phyloP scores from a whole-genome alignment of 2,113 vertebrate genomes.

The Mesitornis unicolor region DNA sequence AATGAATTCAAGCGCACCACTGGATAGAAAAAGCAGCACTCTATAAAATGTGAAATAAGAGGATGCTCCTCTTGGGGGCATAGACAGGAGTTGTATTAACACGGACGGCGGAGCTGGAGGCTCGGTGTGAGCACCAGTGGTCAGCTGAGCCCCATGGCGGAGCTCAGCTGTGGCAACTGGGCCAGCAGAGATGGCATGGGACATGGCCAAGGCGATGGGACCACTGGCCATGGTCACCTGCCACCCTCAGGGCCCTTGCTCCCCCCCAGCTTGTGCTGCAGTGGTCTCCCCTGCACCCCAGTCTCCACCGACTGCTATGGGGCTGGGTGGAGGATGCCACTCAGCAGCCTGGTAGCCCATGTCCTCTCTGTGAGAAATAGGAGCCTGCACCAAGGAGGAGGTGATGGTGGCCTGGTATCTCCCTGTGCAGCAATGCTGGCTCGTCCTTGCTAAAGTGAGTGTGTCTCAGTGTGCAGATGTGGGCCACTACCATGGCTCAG shows the following conservation, averaged over 20 bases:
- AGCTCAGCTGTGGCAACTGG: fast-evolving
- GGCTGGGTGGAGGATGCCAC: background rate
- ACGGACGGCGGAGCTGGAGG: background rate
- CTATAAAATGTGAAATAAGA: background rate
- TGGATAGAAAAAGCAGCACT: background rate
- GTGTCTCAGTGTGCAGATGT: background rate
- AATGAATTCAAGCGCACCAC: background rate
- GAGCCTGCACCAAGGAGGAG: background rate
- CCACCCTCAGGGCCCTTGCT: background rate
- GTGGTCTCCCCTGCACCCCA: background rate
- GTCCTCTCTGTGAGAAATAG: background rate
- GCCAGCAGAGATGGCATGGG: background rate
- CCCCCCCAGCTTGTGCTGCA: fast-evolving
- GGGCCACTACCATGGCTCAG: background rate
- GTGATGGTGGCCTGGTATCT: background rate
- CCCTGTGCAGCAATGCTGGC: background rate
- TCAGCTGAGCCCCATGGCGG: background rate
- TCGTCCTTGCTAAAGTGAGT: background rate
- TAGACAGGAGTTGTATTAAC: background rate
- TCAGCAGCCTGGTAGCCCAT: background rate
- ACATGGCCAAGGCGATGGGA: background rate
- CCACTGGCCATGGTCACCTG: too few relatives aligned
- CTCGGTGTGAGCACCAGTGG: background rate
- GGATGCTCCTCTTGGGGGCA: fast-evolving
- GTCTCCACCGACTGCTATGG: fast-evolving